Base-by-base conservation (phyloP, 2,113 vertebrate genomes). In the Cathartes aura region DNA sequence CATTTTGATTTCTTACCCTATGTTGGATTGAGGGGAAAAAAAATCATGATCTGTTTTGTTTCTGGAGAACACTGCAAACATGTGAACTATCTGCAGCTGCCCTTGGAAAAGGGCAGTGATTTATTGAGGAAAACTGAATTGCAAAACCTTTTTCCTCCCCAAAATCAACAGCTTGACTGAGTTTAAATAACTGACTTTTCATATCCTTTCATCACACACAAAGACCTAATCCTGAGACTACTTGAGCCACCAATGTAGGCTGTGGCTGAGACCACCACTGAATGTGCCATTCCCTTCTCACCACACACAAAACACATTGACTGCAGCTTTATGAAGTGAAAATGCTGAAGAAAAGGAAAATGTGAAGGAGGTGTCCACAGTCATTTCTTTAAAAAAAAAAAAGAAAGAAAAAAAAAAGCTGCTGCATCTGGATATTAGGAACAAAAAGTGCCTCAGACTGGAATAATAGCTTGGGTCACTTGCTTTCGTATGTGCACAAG, bases 101-200 rank as follows among this genome's bases (percentile, higher is more conserved):
- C 97, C 98, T 98, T 97, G 97, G 96, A 95, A 97, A 97, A 98
- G 91, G 72, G 97, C 95, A 97, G 97, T 98, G 97, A 99, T 98
- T 99, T 99, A 99, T 98, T 98, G 98, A 98, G 97, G 96, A 98
- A 98, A 98, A 98, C 96, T 93, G 98, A 98, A 98, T 99, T 99
- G 98, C 98, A 98, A 99, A 99, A 98, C 98, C 98, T 98, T 99
- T 97, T 98, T 98, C 95, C 97, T 95, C 94, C 91, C 81, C 94
- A 97, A 99, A 99, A 99, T 99, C 99, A 99, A 97, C 99, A 99
- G 99, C 99, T 99, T 99, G 98, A 99, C 99, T 99, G 99, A 99
- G 98, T 99, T 99, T 99, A 99, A 99, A 99, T 99, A 99, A 99
- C 99, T 99, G 99, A 99, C 99, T 99, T 99, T 99, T 99, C 99